Evolutionary conservation across 2,113 vertebrate genomes (phyloP).

Genomic region (Brachypteracias leptosomus): DNA sequence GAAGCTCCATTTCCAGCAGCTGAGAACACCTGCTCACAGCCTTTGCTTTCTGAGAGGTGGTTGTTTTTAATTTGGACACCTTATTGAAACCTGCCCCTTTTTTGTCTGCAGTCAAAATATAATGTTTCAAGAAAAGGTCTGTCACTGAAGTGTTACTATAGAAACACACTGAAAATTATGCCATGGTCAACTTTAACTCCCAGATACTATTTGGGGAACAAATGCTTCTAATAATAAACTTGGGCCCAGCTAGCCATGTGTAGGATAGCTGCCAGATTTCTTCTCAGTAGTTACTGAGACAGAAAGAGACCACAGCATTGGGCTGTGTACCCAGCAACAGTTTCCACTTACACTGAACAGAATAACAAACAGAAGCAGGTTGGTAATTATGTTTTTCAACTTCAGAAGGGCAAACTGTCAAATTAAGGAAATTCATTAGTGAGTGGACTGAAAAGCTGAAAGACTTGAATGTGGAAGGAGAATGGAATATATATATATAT

Average conservation of each 20-base stretch:
- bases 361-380: not conserved
- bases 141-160: not conserved
- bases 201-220: conserved; percentile 14
- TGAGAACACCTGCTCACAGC: not conserved
- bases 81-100: conserved; percentile 13
- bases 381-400: not conserved
- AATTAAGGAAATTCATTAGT: not conserved
- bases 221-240: conserved; percentile 35
- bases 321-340: not conserved
- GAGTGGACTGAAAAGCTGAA: not conserved
- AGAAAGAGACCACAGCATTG: not conserved
- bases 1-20: conserved; percentile 7
- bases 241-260: not conserved
- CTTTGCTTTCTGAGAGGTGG: not conserved
- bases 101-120: conserved; percentile 5
- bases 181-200: not conserved
- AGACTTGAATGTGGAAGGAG: not conserved
- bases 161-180: conserved; percentile 27
- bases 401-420: not conserved
- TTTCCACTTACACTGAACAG: not conserved
- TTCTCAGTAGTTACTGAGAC: not conserved
- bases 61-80: not conserved
- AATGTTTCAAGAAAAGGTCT: not conserved
- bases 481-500: not conserved
- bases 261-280: not conserved